Evolutionary conservation across 1,140 invertebrate genomes (phyloP).

Genomic region (Anadara kagoshimensis): DNA sequence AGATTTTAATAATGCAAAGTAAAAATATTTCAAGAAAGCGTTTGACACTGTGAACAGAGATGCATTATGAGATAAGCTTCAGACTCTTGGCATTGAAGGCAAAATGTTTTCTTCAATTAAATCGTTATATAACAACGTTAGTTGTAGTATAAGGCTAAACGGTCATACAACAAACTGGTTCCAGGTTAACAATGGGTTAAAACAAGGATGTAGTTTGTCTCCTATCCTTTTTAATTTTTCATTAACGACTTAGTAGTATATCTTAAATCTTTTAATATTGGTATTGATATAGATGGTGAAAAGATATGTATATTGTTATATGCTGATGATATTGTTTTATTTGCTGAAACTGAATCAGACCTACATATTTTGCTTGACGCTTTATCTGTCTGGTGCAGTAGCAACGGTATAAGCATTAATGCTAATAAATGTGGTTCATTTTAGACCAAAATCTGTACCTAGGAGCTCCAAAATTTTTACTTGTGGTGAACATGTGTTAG

Average conservation of each 20-base stretch:
- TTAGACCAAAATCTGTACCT: not conserved
- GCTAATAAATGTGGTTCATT: conserved; percentile 7
- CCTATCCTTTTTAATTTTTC: not conserved
- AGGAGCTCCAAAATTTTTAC: not conserved
- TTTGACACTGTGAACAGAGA: not conserved
- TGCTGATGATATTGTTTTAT: conserved; percentile 1
- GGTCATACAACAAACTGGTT: not conserved
- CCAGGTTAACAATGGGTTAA: not conserved
- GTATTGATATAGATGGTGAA: conserved; percentile 5
- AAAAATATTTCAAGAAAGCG: conserved; percentile 6
- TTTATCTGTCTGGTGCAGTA: conserved; percentile 1
- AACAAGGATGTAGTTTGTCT: not conserved
- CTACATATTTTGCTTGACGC: not conserved
- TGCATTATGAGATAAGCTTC: not conserved
- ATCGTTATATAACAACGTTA: not conserved
- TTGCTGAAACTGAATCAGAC: not conserved
- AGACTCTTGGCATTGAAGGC: not conserved
- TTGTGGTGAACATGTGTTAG: too few relatives aligned
- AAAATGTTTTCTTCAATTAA: not conserved
- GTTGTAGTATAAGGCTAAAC: not conserved
- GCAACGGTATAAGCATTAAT: not conserved
- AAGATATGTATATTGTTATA: conserved; percentile 7
- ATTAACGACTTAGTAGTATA: not conserved
- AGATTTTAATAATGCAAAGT: too few relatives aligned
- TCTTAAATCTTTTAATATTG: not conserved